A percentile compares a stretch with the other conserved stretches of the same genome.
Evolutionary conservation across 1,140 invertebrate species (phyloP).

Genomic region (Anoplolepis gracilipes): DNA sequence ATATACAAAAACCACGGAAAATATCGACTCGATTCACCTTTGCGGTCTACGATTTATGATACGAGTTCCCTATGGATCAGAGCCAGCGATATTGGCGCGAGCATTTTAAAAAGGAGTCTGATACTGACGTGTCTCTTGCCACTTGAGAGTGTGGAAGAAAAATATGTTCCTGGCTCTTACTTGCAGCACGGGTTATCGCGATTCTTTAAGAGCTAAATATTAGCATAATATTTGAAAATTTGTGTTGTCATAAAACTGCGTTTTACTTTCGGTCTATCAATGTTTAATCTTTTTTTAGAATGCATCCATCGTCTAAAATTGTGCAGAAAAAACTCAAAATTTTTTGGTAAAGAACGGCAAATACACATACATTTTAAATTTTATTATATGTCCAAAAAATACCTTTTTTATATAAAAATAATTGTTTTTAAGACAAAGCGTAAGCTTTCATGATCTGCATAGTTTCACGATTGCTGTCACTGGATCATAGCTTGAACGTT

Average conservation of each 20-base stretch:
- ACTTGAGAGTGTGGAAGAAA: slow-evolving; percentile 56
- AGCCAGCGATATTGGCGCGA: slow-evolving; percentile 33
- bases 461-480: neutral
- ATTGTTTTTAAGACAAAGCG: neutral
- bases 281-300: neutral
- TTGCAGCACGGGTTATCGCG: slow-evolving; percentile 47
- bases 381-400: neutral
- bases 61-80: slow-evolving; percentile 24
- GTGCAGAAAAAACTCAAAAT: neutral
- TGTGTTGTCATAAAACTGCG: neutral
- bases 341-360: neutral
- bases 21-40: slow-evolving; percentile 15
- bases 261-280: neutral
- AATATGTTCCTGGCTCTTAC: slow-evolving; percentile 59
- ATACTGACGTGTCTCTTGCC: slow-evolving; percentile 66
- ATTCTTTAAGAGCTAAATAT: slow-evolving; percentile 41
- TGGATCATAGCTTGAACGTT: neutral
- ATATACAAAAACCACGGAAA: neutral
- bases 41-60: slow-evolving; percentile 44
- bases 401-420: neutral
- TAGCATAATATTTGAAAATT: slow-evolving; percentile 68
- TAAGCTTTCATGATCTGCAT: neutral
- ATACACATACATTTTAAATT: neutral
- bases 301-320: neutral
- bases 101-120: slow-evolving; percentile 57